These are phyloP conservation scores for Benthochromis sp. DNA, from an alignment of 2,113 vertebrate species.

Conservation along the genomic window DNA sequence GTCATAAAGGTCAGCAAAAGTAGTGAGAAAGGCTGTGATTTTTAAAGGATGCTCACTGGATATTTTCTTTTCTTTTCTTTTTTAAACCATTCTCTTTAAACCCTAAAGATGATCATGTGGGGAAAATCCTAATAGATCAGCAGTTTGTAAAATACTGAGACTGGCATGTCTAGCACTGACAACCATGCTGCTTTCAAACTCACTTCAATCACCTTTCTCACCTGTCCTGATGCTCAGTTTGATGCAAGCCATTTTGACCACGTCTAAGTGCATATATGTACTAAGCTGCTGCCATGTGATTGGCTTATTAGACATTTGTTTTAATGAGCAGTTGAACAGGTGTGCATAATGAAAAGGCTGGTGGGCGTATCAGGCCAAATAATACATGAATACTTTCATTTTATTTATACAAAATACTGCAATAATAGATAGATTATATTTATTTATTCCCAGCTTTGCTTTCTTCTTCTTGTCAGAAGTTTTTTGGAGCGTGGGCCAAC, in stretches of 20 bases:
- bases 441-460: neutral
- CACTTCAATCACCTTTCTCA: neutral
- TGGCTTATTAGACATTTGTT: neutral
- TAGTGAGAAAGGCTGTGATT: neutral
- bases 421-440: neutral
- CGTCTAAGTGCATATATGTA: rapidly evolving
- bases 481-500: neutral
- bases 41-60: neutral
- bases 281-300: neutral
- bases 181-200: neutral
- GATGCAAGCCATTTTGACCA: neutral
- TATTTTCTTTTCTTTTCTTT: rapidly evolving
- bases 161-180: neutral
- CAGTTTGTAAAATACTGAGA: neutral
- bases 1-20: neutral
- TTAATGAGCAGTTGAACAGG: neutral
- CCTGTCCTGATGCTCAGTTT: neutral
- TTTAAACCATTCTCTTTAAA: rapidly evolving
- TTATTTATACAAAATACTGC: neutral
- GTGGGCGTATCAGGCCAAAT: neutral
- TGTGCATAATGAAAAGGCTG: no score
- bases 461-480: neutral
- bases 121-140: neutral
- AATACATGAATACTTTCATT: neutral
- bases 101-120: neutral